Percentiles rank a stretch among this genome's conserved stretches.
These are phyloP conservation scores for Hydractinia symbiolongicarpus DNA, from an alignment of 30 jellyfish, hydroid and myxozoan species.

Conservation along the genomic window DNA sequence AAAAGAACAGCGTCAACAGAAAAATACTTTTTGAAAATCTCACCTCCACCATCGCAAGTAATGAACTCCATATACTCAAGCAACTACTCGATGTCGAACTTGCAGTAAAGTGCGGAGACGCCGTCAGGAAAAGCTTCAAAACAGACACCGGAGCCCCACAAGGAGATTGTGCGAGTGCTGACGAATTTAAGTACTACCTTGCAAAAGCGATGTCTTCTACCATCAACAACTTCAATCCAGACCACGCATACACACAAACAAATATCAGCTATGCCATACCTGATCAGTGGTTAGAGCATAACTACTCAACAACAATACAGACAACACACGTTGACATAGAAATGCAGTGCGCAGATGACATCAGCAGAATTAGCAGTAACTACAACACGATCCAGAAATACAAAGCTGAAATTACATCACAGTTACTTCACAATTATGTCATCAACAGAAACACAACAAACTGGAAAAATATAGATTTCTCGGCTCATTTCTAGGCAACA, in stretches of 20 bases:
- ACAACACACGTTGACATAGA: slow-evolving; percentile 24
- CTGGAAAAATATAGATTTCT: slow-evolving; percentile 8
- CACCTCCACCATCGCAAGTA: slow-evolving; percentile 30
- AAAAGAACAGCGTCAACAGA: slow-evolving; percentile 30
- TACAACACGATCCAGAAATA: slow-evolving; percentile 36
- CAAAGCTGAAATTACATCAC: slow-evolving; percentile 34
- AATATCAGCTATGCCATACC: slow-evolving; percentile 29
- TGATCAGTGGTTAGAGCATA: slow-evolving; percentile 27
- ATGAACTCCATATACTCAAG: slow-evolving; percentile 43
- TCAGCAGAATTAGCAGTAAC: slow-evolving; percentile 47
- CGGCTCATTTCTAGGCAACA: slow-evolving; percentile 24
- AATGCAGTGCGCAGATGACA: slow-evolving; percentile 59
- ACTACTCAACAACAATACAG: background rate
- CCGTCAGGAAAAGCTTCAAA: slow-evolving; percentile 35
- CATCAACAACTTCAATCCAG: no score
- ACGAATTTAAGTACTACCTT: slow-evolving; percentile 35
- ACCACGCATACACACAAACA: no score
- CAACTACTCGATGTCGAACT: slow-evolving; percentile 36
- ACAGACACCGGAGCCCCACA: slow-evolving; percentile 50
- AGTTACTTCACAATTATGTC: slow-evolving; percentile 34
- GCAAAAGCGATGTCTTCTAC: slow-evolving; percentile 24
- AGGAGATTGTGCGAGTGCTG: slow-evolving; percentile 55
- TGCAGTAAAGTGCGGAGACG: slow-evolving; percentile 35
- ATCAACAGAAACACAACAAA: background rate
- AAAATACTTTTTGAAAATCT: slow-evolving; percentile 30